Conservation (phyloP, 2,888 invertebrate genomes). For the Temnothorax ravouxi region DNA sequence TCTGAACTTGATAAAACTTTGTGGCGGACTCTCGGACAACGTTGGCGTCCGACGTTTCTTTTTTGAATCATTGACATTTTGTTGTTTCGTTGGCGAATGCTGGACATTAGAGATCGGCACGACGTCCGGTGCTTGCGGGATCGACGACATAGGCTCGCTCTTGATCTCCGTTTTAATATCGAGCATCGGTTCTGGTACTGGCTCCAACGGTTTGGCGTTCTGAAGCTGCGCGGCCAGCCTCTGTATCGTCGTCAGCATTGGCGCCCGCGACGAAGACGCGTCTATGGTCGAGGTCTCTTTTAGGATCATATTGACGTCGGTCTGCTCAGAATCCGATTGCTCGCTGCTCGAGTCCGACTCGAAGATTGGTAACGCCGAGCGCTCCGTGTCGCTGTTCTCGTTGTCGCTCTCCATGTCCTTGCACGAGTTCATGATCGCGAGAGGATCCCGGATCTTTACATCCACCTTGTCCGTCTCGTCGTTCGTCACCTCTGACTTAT, state of each 20-base stretch:
- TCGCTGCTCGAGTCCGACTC: slow-evolving; percentile 82
- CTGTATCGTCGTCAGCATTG: slow-evolving; percentile 84
- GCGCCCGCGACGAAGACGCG: slow-evolving; percentile 77
- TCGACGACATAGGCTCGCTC: neutral
- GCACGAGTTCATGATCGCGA: slow-evolving; percentile 60
- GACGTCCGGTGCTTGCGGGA: slow-evolving; percentile 74
- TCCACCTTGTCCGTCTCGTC: neutral
- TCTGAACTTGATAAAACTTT: slow-evolving; percentile 86
- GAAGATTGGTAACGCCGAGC: slow-evolving; percentile 68
- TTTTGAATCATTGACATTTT: slow-evolving; percentile 36
- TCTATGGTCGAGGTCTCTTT: slow-evolving; percentile 79
- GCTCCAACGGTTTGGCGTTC: slow-evolving; percentile 73
- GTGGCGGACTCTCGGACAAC: slow-evolving; percentile 57
- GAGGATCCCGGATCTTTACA: slow-evolving; percentile 77
- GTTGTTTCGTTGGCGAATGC: slow-evolving; percentile 59
- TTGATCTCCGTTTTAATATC: slow-evolving; percentile 13
- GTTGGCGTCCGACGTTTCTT: slow-evolving; percentile 18
- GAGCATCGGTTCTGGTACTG: neutral
- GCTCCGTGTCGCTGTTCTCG: slow-evolving; percentile 76
- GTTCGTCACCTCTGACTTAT: neutral
- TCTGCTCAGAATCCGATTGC: slow-evolving; percentile 79
- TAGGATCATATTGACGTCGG: slow-evolving; percentile 80
- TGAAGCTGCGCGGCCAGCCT: slow-evolving; percentile 84
- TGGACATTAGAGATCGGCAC: slow-evolving; percentile 70
- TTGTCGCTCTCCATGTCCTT: slow-evolving; percentile 74